Percentiles rank a stretch among this genome's conserved stretches.
Conservation (phyloP, 1,140 invertebrate species). For the Aricia agestis region DNA sequence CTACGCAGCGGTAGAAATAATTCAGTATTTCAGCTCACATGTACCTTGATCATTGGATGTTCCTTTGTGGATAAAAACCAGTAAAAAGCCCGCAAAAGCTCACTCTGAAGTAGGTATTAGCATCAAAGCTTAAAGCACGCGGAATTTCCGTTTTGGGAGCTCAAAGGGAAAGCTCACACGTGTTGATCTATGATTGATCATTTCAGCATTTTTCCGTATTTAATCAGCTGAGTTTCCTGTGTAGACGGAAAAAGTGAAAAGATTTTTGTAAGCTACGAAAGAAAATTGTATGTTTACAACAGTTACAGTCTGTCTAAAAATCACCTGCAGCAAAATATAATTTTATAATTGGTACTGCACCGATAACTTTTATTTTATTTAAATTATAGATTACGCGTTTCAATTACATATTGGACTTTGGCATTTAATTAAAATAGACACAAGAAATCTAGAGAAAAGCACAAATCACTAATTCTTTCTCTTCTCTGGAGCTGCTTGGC, state of each 20-base stretch:
- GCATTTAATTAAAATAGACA: no score
- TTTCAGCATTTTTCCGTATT: background rate
- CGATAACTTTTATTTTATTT: no score
- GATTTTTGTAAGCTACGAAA: background rate
- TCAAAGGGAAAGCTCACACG: background rate
- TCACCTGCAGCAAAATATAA: no score
- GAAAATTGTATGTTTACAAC: no score
- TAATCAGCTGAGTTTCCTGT: background rate
- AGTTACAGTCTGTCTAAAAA: no score
- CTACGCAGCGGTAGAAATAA: background rate
- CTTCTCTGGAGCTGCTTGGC: no score
- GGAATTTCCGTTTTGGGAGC: background rate
- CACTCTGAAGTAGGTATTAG: background rate
- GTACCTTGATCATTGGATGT: background rate
- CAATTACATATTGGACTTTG: no score
- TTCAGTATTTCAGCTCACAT: background rate
- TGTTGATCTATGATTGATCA: background rate
- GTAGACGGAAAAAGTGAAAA: background rate
- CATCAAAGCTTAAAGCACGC: conserved; percentile 11
- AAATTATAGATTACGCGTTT: no score
- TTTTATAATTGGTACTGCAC: no score
- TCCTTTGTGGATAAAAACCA: conserved; percentile 10
- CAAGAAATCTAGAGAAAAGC: no score
- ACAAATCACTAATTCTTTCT: no score
- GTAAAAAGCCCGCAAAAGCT: conserved; percentile 2